Conservation (phyloP, 2,888 invertebrate species). For the Cosmorhoe ocellata region DNA sequence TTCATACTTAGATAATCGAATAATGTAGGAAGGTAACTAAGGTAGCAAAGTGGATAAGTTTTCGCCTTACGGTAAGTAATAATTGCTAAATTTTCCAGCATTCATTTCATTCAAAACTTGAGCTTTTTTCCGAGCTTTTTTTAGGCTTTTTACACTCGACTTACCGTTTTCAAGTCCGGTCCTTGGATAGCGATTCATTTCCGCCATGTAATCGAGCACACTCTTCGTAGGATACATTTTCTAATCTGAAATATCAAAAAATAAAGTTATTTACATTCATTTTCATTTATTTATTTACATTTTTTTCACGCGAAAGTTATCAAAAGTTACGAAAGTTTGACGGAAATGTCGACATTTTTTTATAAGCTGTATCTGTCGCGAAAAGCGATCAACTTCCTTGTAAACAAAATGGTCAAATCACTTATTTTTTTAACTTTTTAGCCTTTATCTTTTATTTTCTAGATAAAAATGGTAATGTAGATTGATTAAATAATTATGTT, state of each 20-base stretch:
- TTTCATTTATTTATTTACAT: slow-evolving; percentile 28
- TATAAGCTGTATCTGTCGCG: too few relatives aligned
- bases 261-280: slow-evolving; percentile 26
- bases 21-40: too few relatives aligned
- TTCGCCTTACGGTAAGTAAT: too few relatives aligned
- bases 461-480: too few relatives aligned
- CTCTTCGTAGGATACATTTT: slow-evolving; percentile 61
- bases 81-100: too few relatives aligned
- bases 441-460: not conserved
- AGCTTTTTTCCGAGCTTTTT: slow-evolving; percentile 2
- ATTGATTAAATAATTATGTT: too few relatives aligned
- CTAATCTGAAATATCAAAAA: slow-evolving; percentile 39
- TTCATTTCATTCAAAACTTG: not conserved
- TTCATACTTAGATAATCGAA: too few relatives aligned
- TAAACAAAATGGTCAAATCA: slow-evolving; percentile 6
- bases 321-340: slow-evolving; percentile 3
- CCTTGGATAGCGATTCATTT: slow-evolving; percentile 56
- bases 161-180: slow-evolving; percentile 51
- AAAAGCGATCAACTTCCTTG: not conserved
- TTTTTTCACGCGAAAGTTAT: slow-evolving; percentile 19
- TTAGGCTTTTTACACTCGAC: slow-evolving; percentile 21
- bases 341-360: slow-evolving; percentile 20
- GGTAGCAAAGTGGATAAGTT: too few relatives aligned
- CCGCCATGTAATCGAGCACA: slow-evolving; percentile 51
- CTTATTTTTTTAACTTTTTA: not conserved